Base-by-base conservation (phyloP, 1,140 invertebrate species). In the Orussus abietinus region DNA sequence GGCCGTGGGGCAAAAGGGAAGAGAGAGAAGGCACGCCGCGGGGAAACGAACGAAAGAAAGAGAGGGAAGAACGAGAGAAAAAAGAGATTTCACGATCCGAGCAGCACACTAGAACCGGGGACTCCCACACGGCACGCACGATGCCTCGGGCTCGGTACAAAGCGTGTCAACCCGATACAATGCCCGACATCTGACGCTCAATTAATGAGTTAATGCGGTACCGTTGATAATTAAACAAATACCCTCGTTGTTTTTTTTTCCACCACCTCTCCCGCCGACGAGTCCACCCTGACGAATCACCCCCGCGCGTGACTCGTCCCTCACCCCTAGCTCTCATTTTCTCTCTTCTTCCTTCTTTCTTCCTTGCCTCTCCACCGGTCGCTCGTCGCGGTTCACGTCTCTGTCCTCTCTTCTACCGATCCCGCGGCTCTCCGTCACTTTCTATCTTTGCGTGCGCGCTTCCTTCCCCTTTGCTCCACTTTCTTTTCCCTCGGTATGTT, bases 131-230 rank as follows among this genome's bases (percentile, higher is more conserved):
- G 41, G 7, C 10, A 15, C 12, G 34, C 10, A 15, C 12, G 12
- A 11, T 47, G 26, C 22, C 38, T 37, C 21, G 41, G 31, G 30
- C 32, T 32, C 50, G 47, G 42, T 51, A 70, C 61, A 72, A 72
- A 69, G 64, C 67, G 59, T 69, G 66, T 73, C 70, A 73, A 50
- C 42, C 52, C 51, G 47, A 49, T 50, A 73, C 70, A 73, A 73
- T 71, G 46, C 41, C 14, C 48, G 52, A 57, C 64, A 66, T 72
- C 62, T 72, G 70, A 72, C 70, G 68, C 65, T 69, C 67, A 73
- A 73, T 73, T 73, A 73, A 68, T 69, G 65, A 73, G 69, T 73
- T 73, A 73, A 73, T 73, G 56, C 67, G 61, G 51, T 62, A 62
- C 62, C 62, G 58, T 61, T 69, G 62, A 69, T 72, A 72, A 73